Evolutionary conservation across 2,113 vertebrate genomes (phyloP).

Genomic region (human): DNA sequence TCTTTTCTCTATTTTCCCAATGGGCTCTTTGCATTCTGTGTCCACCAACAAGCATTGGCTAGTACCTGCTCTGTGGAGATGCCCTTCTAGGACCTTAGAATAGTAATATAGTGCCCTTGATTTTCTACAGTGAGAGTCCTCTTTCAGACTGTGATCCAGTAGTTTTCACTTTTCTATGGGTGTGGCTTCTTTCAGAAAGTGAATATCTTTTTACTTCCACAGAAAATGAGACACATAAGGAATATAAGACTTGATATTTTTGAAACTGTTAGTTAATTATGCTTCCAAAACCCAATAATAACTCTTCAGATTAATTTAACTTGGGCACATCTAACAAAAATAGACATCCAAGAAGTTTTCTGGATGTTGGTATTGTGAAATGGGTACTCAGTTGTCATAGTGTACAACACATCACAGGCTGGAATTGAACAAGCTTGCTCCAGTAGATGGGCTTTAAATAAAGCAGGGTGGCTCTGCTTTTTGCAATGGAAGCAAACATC

Average conservation of each 20-base stretch:
- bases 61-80: not conserved
- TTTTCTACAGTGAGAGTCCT: not conserved
- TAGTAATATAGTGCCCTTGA: not conserved
- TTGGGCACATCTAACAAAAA: not conserved
- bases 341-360: not conserved
- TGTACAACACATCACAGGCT: not conserved
- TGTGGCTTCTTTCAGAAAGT: conserved; percentile 2
- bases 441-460: not conserved
- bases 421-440: not conserved
- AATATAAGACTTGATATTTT: conserved; percentile 22
- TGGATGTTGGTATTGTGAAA: not conserved
- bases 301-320: not conserved
- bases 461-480: not conserved
- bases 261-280: conserved; percentile 7
- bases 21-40: not conserved
- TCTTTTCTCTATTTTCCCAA: not conserved
- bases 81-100: not conserved
- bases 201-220: conserved; percentile 1
- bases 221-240: not conserved
- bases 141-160: not conserved
- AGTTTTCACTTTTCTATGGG: not conserved
- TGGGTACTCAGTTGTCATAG: not conserved
- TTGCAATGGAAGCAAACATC: not conserved
- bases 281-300: not conserved
- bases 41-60: not conserved